phyloP scores from a whole-genome alignment of 2,797 vertebrate species.

The Lepilemur ruficaudatus region DNA sequence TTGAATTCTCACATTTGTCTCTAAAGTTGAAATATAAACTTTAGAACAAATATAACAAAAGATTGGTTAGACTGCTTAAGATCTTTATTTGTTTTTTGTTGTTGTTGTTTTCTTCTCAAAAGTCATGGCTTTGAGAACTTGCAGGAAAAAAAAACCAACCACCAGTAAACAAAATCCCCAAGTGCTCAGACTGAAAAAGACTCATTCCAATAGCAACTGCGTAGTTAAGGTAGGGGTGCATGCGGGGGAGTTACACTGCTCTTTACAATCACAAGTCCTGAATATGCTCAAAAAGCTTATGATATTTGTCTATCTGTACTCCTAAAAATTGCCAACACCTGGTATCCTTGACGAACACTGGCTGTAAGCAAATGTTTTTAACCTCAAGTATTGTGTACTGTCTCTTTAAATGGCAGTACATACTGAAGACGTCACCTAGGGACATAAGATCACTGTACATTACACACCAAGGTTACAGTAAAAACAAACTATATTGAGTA shows the following conservation, averaged over 20 bases:
- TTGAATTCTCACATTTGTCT: not conserved
- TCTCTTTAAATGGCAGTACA: not conserved
- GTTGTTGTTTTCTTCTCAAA: not conserved
- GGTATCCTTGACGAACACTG: not conserved
- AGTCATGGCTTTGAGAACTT: not conserved
- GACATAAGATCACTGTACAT: not conserved
- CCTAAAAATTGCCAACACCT: not conserved
- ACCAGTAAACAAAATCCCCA: slow-evolving; percentile 26
- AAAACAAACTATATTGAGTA: not conserved
- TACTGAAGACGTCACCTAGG: slow-evolving; percentile 19
- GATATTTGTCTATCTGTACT: not conserved
- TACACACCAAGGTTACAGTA: not conserved
- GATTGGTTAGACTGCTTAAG: not conserved
- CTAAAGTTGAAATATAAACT: not conserved
- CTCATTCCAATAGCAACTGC: not conserved
- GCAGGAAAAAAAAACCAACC: not conserved
- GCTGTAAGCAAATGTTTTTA: not conserved
- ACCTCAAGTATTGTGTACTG: not conserved
- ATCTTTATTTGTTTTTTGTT: not conserved
- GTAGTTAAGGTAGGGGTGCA: fast-evolving
- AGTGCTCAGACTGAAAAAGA: not conserved
- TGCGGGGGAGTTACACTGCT: not conserved
- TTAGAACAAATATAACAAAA: not conserved
- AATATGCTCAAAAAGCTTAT: not conserved
- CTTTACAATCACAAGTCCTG: not conserved